Conservation (phyloP, 1,140 invertebrate species). For the Pseudomyrmex pallidus region DNA sequence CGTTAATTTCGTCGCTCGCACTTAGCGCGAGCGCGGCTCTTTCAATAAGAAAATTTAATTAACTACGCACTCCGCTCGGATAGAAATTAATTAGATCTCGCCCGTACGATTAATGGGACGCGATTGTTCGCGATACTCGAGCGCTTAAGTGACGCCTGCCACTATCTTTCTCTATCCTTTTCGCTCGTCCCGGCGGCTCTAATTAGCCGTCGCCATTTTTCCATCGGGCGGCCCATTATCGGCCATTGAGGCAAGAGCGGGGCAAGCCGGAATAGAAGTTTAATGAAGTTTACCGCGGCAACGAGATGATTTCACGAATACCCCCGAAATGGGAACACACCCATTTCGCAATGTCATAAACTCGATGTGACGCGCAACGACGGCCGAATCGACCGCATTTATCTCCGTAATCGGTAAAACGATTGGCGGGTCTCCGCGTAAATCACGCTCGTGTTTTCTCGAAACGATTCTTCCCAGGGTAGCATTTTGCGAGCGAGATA, state of each 20-base stretch:
- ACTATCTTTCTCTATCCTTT: slow-evolving; percentile 3
- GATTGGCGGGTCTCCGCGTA: slow-evolving; percentile 59
- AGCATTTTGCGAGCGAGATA: slow-evolving; percentile 54
- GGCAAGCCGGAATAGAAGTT: slow-evolving; percentile 73
- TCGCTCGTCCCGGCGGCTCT: slow-evolving; percentile 48
- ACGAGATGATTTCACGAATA: slow-evolving; percentile 68
- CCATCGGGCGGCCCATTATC: slow-evolving; percentile 72
- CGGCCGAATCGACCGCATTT: slow-evolving; percentile 59
- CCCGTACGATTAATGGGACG: slow-evolving; percentile 60
- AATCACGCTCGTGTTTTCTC: slow-evolving; percentile 61
- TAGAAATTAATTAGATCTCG: slow-evolving; percentile 63
- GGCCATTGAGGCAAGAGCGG: slow-evolving; percentile 68
- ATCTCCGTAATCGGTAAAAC: slow-evolving; percentile 58
- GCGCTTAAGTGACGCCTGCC: slow-evolving; percentile 49
- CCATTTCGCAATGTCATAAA: slow-evolving; percentile 59
- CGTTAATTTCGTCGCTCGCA: slow-evolving; percentile 64
- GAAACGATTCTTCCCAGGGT: slow-evolving; percentile 56
- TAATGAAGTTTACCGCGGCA: slow-evolving; percentile 73
- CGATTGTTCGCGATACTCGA: slow-evolving; percentile 66
- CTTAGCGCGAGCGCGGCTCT: slow-evolving; percentile 30
- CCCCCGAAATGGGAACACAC: slow-evolving; percentile 57
- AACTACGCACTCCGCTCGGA: slow-evolving; percentile 40
- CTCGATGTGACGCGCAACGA: slow-evolving; percentile 54
- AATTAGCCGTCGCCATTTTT: slow-evolving; percentile 73
- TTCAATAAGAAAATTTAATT: slow-evolving; percentile 66